Evolutionary conservation across 1,140 invertebrate species (phyloP).

Genomic region (Lepidurus apus): DNA sequence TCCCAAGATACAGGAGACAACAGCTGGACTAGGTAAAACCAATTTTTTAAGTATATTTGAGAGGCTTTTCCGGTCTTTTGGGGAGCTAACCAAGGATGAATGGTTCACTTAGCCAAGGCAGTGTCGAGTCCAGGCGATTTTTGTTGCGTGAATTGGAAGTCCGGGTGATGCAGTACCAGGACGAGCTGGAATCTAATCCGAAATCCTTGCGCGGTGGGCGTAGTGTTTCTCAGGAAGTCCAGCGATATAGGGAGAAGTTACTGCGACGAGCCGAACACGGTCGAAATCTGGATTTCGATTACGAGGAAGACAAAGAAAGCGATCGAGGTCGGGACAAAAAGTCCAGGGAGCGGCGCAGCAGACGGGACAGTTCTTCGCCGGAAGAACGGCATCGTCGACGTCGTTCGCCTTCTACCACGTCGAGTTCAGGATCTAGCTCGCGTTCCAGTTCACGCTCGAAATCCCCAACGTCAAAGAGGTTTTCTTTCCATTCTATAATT

Average conservation of each 20-base stretch:
- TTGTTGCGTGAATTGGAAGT: slow-evolving; percentile 88
- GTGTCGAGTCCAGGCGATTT: slow-evolving; percentile 68
- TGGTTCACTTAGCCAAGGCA: slow-evolving; percentile 42
- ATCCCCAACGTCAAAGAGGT: slow-evolving; percentile 26
- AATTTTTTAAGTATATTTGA: slow-evolving; percentile 1
- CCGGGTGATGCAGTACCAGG: slow-evolving; percentile 91
- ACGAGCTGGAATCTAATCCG: slow-evolving; percentile 73
- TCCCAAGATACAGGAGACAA: slow-evolving; percentile 10
- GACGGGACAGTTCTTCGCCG: slow-evolving; percentile 8
- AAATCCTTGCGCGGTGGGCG: slow-evolving; percentile 54
- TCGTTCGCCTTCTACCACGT: slow-evolving; percentile 15
- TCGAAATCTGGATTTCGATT: not conserved
- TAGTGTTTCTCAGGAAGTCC: slow-evolving; percentile 71
- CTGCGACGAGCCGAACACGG: slow-evolving; percentile 62
- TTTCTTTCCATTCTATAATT: not conserved
- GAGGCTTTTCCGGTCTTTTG: slow-evolving; percentile 32
- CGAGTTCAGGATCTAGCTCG: slow-evolving; percentile 12
- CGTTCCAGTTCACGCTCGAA: slow-evolving; percentile 14
- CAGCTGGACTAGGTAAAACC: slow-evolving; percentile 24
- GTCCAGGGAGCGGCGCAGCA: slow-evolving; percentile 12
- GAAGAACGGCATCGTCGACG: not conserved
- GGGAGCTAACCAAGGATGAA: slow-evolving; percentile 31
- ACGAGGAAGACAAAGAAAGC: slow-evolving; percentile 37
- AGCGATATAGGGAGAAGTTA: slow-evolving; percentile 85
- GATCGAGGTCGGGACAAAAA: slow-evolving; percentile 35